Percentiles rank a stretch among this genome's conserved stretches.
Conservation (phyloP, 1,140 invertebrate genomes). For the Lerema accius region DNA sequence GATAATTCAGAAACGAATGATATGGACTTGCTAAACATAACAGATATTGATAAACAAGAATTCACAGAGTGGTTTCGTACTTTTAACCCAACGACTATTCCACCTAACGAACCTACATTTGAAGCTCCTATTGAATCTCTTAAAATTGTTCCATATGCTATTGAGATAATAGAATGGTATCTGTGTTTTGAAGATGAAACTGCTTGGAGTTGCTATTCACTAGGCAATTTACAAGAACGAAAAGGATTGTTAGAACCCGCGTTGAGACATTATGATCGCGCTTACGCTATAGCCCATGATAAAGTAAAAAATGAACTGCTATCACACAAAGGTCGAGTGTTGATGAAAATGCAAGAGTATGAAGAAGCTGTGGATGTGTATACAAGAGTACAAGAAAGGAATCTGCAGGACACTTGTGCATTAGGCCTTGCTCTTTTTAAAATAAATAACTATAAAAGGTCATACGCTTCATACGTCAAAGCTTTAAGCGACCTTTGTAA, state of each 20-base stretch:
- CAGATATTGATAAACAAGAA: constrained; percentile 88
- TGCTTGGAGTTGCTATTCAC: constrained; percentile 88
- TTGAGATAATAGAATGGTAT: constrained; percentile 89
- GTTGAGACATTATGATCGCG: constrained; percentile 84
- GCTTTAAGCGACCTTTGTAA: constrained; percentile 87
- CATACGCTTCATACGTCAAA: constrained; percentile 88
- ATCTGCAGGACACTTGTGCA: constrained; percentile 88
- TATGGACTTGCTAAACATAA: constrained; percentile 43
- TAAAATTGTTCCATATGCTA: constrained; percentile 89
- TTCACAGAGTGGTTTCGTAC: constrained; percentile 93
- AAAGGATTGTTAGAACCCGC: constrained; percentile 87
- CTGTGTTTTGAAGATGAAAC: constrained; percentile 82
- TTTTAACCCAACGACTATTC: constrained; percentile 81
- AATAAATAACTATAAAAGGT: constrained; percentile 88
- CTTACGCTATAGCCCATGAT: constrained; percentile 81
- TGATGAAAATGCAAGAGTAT: constrained; percentile 84
- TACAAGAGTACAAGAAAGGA: constrained; percentile 84
- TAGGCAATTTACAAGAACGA: constrained; percentile 90
- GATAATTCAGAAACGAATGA: not conserved
- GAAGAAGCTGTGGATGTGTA: constrained; percentile 87
- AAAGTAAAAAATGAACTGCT: constrained; percentile 84
- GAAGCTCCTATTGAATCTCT: constrained; percentile 90
- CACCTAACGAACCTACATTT: constrained; percentile 84
- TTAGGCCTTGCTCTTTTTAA: constrained; percentile 91
- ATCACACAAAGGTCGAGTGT: constrained; percentile 87